Conservation (phyloP, 2,888 invertebrate species). For the Hypomecis atomaria region DNA sequence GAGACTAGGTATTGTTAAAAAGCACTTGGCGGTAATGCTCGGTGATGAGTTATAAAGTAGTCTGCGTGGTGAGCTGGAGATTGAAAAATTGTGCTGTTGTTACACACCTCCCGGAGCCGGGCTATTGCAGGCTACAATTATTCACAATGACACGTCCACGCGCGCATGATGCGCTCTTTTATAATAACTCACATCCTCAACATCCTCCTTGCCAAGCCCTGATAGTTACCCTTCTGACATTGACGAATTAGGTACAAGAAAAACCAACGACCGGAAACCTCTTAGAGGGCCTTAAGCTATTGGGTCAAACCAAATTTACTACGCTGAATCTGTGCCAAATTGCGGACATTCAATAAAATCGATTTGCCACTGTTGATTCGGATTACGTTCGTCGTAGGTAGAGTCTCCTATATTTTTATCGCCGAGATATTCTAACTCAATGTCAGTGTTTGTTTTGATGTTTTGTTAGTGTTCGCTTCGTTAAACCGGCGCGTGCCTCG, state of each 20-base stretch:
- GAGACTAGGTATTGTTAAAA: slow-evolving; percentile 44
- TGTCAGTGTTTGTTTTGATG: slow-evolving; percentile 38
- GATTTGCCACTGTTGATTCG: slow-evolving; percentile 31
- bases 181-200: slow-evolving; percentile 50
- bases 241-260: slow-evolving; percentile 51
- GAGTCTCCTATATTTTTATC: slow-evolving; percentile 7
- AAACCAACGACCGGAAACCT: slow-evolving; percentile 42
- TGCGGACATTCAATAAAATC: slow-evolving; percentile 39
- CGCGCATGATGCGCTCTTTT: slow-evolving; percentile 42
- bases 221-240: slow-evolving; percentile 49
- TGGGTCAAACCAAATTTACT: slow-evolving; percentile 41
- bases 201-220: slow-evolving; percentile 51
- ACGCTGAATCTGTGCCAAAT: slow-evolving; percentile 38
- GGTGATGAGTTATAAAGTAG: slow-evolving; percentile 28
- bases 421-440: slow-evolving; percentile 21
- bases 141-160: slow-evolving; percentile 53
- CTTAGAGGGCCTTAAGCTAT: slow-evolving; percentile 45
- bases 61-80: slow-evolving; percentile 36
- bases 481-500: slow-evolving; percentile 65
- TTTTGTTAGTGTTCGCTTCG: slow-evolving; percentile 54
- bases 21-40: slow-evolving; percentile 43
- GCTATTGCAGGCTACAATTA: slow-evolving; percentile 45
- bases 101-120: slow-evolving; percentile 36
- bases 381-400: slow-evolving; percentile 16
- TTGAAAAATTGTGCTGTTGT: slow-evolving; percentile 34